Evolutionary conservation across 1,140 invertebrate genomes (phyloP).

Genomic region (Protaetia brevitarsis): DNA sequence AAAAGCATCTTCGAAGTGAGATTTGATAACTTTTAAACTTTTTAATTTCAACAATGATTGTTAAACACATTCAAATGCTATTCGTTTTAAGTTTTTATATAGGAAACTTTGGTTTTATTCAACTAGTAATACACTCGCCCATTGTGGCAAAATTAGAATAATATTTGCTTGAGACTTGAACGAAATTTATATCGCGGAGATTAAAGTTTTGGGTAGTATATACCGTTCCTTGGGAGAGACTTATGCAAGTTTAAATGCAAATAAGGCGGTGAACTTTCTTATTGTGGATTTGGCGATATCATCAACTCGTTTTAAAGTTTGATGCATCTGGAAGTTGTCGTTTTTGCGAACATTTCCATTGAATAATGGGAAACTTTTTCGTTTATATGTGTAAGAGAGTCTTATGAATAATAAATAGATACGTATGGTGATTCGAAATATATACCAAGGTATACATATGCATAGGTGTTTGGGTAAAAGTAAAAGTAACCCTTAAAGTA

Average conservation of each 20-base stretch:
- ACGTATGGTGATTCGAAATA: background rate
- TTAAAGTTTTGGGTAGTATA: background rate
- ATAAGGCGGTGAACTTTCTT: constrained; percentile 7
- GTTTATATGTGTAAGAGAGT: background rate
- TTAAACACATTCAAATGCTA: too few species aligned
- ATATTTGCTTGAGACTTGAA: background rate
- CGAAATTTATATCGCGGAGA: background rate
- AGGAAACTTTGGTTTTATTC: too few species aligned
- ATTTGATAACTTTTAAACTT: too few species aligned
- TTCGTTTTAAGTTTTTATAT: too few species aligned
- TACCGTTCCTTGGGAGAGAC: background rate
- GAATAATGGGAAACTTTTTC: background rate
- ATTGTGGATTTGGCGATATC: constrained; percentile 11
- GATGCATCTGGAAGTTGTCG: background rate
- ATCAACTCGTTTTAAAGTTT: constrained; percentile 14
- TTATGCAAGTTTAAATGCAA: constrained; percentile 16
- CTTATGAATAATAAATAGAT: constrained; percentile 1
- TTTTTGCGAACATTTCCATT: background rate
- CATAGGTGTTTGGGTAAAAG: too few species aligned
- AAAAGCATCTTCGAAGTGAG: too few species aligned
- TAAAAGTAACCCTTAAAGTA: too few species aligned
- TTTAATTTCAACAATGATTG: too few species aligned
- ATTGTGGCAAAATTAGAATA: constrained; percentile 1
- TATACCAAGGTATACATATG: background rate
- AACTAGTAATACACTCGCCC: background rate